Base-by-base conservation (phyloP, 1,140 invertebrate genomes). In the Saxidomus purpurata region DNA sequence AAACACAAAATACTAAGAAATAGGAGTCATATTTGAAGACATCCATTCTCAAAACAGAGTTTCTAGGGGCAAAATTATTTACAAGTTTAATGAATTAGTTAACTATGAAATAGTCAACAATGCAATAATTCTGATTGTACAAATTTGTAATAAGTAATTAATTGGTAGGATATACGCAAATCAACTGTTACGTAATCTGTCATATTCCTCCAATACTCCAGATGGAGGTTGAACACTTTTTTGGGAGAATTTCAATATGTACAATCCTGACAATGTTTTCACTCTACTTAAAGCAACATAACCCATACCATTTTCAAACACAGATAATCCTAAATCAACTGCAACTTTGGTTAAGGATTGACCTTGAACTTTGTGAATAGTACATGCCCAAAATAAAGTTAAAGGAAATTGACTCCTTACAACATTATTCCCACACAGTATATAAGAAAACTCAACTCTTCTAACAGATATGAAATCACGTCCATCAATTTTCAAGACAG, bases 331-430 rank as follows among this genome's bases (percentile, higher is more conserved):
- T 13, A 90, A 49, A 80, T 88, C 90, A 79, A 88, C 31, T 8
- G 49, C 82, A 69, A 79, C 76, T 34, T 61, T 74, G 49, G 84
- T 43, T 77, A 91, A 82, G 25, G 87, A 89, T 36, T 82, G 52
- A 11, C 90, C 90, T 91, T 91, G 90, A 47, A 91, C 82, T 82
- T 91, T 91, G 80, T 91, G 87, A 61, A 91, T 80, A 71, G 90
- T 91, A 55, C 76, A 81, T n/a, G 90, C 82, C 87, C 87, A 89
- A 22, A 82, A 84, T 74, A 89, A 69, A 52, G 49, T 81, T n/a
- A 38, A 91, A 81, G 91, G 89, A 87, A 90, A 91, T 28, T 91
- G 91, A 47, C 43, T 74, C 19, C 89, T 69, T 11, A 90, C 55
- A 61, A 90, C 34, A 34, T 28, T n/a, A 34, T 83, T 69, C 22